A percentile compares a stretch with the other conserved stretches of the same genome.
Evolutionary conservation across 2,888 invertebrate genomes (phyloP).

Genomic region (Disparrhopalites patrizii): DNA sequence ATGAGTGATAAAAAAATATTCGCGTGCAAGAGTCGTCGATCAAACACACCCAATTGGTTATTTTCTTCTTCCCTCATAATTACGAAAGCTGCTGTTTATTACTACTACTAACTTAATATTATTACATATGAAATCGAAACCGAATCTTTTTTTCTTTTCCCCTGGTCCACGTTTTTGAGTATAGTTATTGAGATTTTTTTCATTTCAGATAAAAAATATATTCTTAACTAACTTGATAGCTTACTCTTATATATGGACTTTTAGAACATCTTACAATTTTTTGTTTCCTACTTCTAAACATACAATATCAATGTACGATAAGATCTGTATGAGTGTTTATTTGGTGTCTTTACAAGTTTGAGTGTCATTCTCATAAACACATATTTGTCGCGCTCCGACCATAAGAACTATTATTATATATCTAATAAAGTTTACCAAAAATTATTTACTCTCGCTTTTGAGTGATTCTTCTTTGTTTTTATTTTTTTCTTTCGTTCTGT

Average conservation of each 20-base stretch:
- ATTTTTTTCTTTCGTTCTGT: constrained; percentile 3
- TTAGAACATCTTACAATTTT: background rate
- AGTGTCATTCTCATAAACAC: constrained; percentile 20
- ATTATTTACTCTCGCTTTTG: constrained; percentile 11
- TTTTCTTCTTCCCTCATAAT: constrained; percentile 26
- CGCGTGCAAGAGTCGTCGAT: constrained; percentile 38
- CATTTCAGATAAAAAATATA: background rate
- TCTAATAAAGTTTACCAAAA: constrained; percentile 22
- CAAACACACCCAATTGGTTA: constrained; percentile 32
- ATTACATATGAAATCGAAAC: constrained; percentile 1
- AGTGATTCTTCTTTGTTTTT: constrained; percentile 7
- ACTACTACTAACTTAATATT: constrained; percentile 1
- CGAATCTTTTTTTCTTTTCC: constrained; percentile 15
- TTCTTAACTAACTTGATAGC: background rate
- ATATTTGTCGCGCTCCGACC: constrained; percentile 39
- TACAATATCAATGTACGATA: background rate
- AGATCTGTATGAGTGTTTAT: constrained; percentile 19
- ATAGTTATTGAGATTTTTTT: constrained; percentile 11
- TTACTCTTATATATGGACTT: constrained; percentile 5
- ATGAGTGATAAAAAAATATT: constrained; percentile 34
- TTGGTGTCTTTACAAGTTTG: constrained; percentile 23
- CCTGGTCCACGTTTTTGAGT: constrained; percentile 22
- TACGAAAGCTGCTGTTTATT: background rate
- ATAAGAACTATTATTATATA: constrained; percentile 18
- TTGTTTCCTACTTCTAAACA: constrained; percentile 12